Percentiles rank a stretch among this genome's conserved stretches.
phyloP scores from a whole-genome alignment of 1,140 invertebrate genomes.

The Tigriopus japonicus region DNA sequence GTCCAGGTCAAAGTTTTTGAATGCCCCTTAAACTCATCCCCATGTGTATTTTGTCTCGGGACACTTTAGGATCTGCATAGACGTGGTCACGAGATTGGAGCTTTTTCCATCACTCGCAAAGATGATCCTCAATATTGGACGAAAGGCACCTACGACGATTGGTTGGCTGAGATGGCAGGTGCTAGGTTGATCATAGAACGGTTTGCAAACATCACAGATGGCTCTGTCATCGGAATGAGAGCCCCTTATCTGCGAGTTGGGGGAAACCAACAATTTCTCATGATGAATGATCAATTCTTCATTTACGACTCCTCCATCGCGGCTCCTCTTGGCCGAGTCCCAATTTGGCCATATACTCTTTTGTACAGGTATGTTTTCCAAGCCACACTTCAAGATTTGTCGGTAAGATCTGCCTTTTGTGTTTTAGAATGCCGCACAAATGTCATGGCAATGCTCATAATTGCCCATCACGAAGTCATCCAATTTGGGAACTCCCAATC shows the following conservation, averaged over 20 bases:
- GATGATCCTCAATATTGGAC: conserved; percentile 74
- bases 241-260: conserved; percentile 73
- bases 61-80: conserved; percentile 67
- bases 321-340: conserved; percentile 60
- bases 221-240: conserved; percentile 62
- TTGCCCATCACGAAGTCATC: conserved; percentile 66
- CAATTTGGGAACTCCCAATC: conserved; percentile 88
- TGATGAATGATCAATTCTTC: conserved; percentile 86
- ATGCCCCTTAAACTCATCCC: not conserved
- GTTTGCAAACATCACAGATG: conserved; percentile 51
- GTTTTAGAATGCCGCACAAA: conserved; percentile 72
- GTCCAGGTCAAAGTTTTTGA: not conserved
- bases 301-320: conserved; percentile 84
- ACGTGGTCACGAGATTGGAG: conserved; percentile 73
- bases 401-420: too few species aligned
- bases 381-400: too few species aligned
- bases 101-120: conserved; percentile 79
- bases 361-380: conserved; percentile 32
- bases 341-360: conserved; percentile 83
- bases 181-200: conserved; percentile 34
- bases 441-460: conserved; percentile 79
- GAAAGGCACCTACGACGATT: conserved; percentile 65
- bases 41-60: conserved; percentile 2
- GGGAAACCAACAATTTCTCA: conserved; percentile 80
- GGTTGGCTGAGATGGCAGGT: conserved; percentile 87